These are phyloP conservation scores for Sinhomidia bicolor DNA, from an alignment of 2,888 invertebrate species.

Conservation along the genomic window DNA sequence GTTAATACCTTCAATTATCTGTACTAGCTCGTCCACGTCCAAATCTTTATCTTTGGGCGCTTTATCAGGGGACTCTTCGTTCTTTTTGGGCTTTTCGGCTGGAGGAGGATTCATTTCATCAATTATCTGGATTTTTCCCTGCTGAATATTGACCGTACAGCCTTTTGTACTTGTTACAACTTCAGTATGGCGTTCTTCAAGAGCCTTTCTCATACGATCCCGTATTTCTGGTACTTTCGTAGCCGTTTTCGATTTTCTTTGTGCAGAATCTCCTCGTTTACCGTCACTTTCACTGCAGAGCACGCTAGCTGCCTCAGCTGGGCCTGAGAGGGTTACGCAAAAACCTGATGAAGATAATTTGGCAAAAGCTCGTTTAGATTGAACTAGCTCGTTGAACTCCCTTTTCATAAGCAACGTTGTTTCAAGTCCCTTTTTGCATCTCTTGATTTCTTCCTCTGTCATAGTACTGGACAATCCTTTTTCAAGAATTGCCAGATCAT, in stretches of 20 bases:
- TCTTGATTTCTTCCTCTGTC: conserved; percentile 64
- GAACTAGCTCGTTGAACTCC: conserved; percentile 54
- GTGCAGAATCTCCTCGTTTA: background rate
- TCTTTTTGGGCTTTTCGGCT: background rate
- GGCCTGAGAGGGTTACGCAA: conserved; percentile 52
- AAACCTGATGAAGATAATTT: conserved; percentile 60
- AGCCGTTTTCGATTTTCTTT: background rate
- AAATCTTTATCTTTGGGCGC: conserved; percentile 31
- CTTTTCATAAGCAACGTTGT: conserved; percentile 60
- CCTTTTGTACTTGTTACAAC: conserved; percentile 32
- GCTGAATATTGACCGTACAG: conserved; percentile 10
- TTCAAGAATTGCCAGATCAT: conserved; percentile 58
- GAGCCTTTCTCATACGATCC: conserved; percentile 45
- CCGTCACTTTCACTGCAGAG: conserved; percentile 17
- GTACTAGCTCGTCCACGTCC: conserved; percentile 77
- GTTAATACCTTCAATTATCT: conserved; percentile 76
- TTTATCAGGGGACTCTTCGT: background rate
- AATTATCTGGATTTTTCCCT: background rate
- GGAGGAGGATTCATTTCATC: conserved; percentile 3
- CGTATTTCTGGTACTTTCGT: conserved; percentile 50
- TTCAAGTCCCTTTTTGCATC: conserved; percentile 60
- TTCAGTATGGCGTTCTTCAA: conserved; percentile 18
- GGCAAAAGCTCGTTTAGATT: conserved; percentile 59
- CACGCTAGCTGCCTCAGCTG: conserved; percentile 37
- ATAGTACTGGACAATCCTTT: conserved; percentile 46